Base-by-base conservation (phyloP, 2,888 invertebrate genomes). In the Blomia tropicalis region DNA sequence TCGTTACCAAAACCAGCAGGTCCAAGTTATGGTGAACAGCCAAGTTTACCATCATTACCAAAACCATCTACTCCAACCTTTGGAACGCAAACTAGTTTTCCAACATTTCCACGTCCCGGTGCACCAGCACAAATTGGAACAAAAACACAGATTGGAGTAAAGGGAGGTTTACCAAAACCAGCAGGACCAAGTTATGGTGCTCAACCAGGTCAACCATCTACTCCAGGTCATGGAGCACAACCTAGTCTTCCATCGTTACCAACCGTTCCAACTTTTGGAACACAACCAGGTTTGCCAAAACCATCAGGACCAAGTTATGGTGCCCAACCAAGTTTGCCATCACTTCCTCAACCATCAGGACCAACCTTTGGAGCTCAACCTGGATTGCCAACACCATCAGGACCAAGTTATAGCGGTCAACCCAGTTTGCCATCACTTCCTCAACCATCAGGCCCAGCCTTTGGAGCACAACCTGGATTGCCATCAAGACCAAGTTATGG, bases 281-380 rank as follows among this genome's bases (percentile, higher is more conserved):
- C 36, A 14, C 23, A 5, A 7, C 22, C 43, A 11, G 36, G 14
- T 43, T 58, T 4, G 58, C 59, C 2, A 41, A 41, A 29, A 31
- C 59, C 23, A 44, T 44, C 44, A 59, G 25, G 19, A 5, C n/a
- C 11, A 25, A 27, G 19, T n/a, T n/a, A n/a, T n/a, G n/a, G n/a
- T n/a, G n/a, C n/a, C n/a, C n/a, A n/a, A n/a, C n/a, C n/a, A n/a
- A 19, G 14, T 2, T 41, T 41, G 2, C 47, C 47, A 47, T 7
- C n/a, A n/a, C n/a, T n/a, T n/a, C n/a, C n/a, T 53, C 29, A 4
- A 14, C 59, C 59, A 43, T 31, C 59, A 54, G 17, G 19, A 14
- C 19, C 30, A 22, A 14, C 3, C n/a, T 47, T n/a, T n/a, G n/a
- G 23, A n/a, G 7, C 36, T 11, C 36, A 36, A 17, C 47, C 47